These are phyloP conservation scores for Palythoa grandiflora DNA, from an alignment of 92 coral and sea anemone species.

Conservation along the genomic window DNA sequence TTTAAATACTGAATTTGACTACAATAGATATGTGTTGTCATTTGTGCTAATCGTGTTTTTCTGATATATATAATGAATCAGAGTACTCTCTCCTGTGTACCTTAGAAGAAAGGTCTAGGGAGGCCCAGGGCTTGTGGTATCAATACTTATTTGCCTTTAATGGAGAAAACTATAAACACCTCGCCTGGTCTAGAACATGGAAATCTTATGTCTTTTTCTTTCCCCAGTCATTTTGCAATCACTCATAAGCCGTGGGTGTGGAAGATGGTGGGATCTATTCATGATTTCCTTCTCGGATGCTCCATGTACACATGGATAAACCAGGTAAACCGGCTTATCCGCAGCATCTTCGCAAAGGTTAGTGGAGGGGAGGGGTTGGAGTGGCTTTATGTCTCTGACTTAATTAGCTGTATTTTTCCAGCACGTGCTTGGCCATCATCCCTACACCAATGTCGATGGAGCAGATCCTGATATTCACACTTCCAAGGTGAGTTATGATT, in stretches of 20 bases:
- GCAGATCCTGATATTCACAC: slow-evolving; percentile 91
- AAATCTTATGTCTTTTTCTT: neutral
- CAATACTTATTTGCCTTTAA: neutral
- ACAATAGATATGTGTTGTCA: too few relatives aligned
- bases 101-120: too few relatives aligned
- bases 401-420: slow-evolving; percentile 5
- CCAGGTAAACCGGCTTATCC: slow-evolving; percentile 62
- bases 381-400: neutral
- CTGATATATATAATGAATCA: too few relatives aligned
- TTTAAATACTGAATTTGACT: too few relatives aligned
- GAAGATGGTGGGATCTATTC: slow-evolving; percentile 78
- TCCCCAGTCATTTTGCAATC: slow-evolving; percentile 86
- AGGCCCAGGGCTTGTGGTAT: too few relatives aligned
- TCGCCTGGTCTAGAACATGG: neutral
- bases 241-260: slow-evolving; percentile 78
- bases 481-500: slow-evolving; percentile 51
- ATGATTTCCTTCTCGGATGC: slow-evolving; percentile 79
- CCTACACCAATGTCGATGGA: slow-evolving; percentile 88
- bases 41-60: too few relatives aligned
- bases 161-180: neutral
- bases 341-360: neutral
- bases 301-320: slow-evolving; percentile 80
- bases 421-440: slow-evolving; percentile 90
- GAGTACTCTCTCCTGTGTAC: too few relatives aligned
- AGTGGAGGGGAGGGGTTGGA: slow-evolving; percentile 34